Conservation (phyloP, 2,113 vertebrate genomes). For the Rana temporaria region DNA sequence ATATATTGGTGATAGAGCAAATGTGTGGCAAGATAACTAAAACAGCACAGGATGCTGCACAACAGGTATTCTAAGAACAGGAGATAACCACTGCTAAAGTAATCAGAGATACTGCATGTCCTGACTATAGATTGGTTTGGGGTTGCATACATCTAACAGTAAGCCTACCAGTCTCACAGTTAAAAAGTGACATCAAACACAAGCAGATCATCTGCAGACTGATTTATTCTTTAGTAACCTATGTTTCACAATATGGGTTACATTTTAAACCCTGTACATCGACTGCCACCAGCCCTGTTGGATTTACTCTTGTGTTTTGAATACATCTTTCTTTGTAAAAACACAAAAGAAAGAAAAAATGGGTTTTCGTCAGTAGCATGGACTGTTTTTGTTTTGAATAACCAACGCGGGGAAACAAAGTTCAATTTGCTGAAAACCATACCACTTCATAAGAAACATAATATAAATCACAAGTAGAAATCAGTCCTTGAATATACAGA, state of each 20-base stretch:
- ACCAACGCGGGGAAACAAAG: not conserved
- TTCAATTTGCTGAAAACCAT: not conserved
- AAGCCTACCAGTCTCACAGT: conserved; percentile 17
- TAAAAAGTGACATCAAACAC: conserved; percentile 33
- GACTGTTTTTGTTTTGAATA: not conserved
- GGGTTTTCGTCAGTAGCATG: not conserved
- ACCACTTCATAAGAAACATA: not conserved
- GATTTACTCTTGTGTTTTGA: not conserved
- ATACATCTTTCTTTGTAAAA: conserved; percentile 11
- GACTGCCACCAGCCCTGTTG: not conserved
- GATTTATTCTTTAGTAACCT: conserved; percentile 22
- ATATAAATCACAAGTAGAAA: not conserved
- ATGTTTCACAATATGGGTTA: conserved; percentile 10
- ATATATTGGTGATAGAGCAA: conserved; percentile 6
- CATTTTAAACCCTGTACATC: conserved; percentile 5
- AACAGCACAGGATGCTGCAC: not conserved
- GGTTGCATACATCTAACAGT: conserved; percentile 26
- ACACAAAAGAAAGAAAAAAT: not conserved
- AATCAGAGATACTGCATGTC: conserved; percentile 31
- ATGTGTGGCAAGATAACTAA: conserved; percentile 12
- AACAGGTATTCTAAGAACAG: conserved; percentile 26
- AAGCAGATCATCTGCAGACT: conserved; percentile 9
- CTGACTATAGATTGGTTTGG: conserved; percentile 22
- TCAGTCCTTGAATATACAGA: not conserved
- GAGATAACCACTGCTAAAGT: conserved; percentile 19